Evolutionary conservation across 2,888 invertebrate species (phyloP).

Genomic region (Ferrisia virgata): DNA sequence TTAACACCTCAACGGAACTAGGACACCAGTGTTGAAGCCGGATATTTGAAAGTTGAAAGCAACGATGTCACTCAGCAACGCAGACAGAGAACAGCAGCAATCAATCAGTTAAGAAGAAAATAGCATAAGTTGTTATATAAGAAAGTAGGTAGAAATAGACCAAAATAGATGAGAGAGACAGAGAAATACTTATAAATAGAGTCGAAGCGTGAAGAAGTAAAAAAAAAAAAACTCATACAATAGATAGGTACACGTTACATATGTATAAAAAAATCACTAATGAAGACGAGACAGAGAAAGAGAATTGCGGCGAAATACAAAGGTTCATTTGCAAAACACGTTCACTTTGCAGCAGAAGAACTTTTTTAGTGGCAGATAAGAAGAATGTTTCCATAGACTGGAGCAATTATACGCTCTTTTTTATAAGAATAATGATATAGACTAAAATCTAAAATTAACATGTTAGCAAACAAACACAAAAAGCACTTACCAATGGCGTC

Average conservation of each 20-base stretch:
- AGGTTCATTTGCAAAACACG: not conserved
- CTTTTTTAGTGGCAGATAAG: not conserved
- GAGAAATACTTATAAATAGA: not conserved
- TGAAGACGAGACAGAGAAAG: not conserved
- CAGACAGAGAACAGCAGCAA: slow-evolving; percentile 13
- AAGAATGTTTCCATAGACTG: not conserved
- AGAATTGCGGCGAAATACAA: not conserved
- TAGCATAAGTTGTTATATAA: slow-evolving; percentile 4
- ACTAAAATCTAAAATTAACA: not conserved
- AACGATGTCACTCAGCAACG: not conserved
- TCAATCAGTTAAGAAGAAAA: slow-evolving; percentile 11
- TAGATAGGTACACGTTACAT: not conserved
- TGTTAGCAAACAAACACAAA: not conserved
- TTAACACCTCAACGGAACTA: slow-evolving; percentile 18
- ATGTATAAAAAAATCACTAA: slow-evolving; percentile 1
- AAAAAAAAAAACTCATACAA: not conserved
- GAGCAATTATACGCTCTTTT: not conserved
- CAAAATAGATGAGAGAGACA: not conserved
- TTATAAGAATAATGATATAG: not conserved
- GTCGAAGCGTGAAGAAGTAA: not conserved
- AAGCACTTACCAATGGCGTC: slow-evolving; percentile 16
- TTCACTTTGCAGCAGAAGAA: not conserved
- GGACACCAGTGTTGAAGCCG: slow-evolving; percentile 36
- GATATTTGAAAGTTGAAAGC: slow-evolving; percentile 21
- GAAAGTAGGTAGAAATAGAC: slow-evolving; percentile 10